These are phyloP conservation scores for Brenthis daphne DNA, from an alignment of 2,888 invertebrate genomes.

Conservation along the genomic window DNA sequence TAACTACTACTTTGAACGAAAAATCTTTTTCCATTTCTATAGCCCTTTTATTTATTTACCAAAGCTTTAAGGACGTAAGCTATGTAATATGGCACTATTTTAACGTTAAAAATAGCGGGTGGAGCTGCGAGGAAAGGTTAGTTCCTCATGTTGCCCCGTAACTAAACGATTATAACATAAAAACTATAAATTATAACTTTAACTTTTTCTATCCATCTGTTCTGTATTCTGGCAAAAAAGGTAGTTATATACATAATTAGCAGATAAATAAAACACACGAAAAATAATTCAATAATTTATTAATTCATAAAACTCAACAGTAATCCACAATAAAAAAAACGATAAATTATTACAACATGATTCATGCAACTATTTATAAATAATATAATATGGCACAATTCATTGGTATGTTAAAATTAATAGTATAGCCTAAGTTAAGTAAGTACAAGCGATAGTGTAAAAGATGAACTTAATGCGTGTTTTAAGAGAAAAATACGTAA, in stretches of 20 bases:
- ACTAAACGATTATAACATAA: too few species aligned
- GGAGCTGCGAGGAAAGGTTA: too few species aligned
- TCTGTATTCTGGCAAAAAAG: background rate
- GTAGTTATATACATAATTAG: background rate
- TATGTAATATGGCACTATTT: too few species aligned
- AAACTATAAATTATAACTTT: background rate
- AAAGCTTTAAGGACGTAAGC: too few species aligned
- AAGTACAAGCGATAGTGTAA: conserved; percentile 45
- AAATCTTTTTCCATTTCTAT: too few species aligned
- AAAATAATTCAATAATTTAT: conserved; percentile 59
- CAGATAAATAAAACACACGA: conserved; percentile 12
- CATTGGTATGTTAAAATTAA: conserved; percentile 22
- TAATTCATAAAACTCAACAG: conserved; percentile 76
- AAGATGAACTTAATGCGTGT: conserved; percentile 57
- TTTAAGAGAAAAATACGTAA: conserved; percentile 62
- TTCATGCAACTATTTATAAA: conserved; percentile 52
- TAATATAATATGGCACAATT: conserved; percentile 48
- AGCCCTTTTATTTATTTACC: too few species aligned
- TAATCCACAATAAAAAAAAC: conserved; percentile 67
- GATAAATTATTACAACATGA: conserved; percentile 43
- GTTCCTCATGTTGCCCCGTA: too few species aligned
- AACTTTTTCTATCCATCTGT: background rate
- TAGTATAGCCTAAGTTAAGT: conserved; percentile 6
- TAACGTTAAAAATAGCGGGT: too few species aligned
- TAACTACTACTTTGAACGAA: too few species aligned